Evolutionary conservation across 1,140 invertebrate species (phyloP), one percentile per base, ranked within the genome.

Genomic region (Drosophila auraria): DNA sequence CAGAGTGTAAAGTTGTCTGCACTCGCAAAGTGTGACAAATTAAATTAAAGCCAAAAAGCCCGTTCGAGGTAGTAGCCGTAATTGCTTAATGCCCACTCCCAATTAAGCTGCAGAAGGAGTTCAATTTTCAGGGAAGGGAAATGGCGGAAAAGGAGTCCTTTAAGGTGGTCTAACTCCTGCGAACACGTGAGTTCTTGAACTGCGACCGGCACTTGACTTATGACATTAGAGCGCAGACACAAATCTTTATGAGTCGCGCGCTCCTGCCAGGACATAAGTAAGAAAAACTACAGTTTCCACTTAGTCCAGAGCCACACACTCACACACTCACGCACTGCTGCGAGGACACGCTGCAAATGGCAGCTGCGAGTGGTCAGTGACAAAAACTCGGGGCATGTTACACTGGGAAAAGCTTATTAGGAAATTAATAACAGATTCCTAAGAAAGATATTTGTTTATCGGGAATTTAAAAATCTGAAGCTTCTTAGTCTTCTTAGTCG

Each of bases 11-110:
- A 91, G 89, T 91, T 84, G 69, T 79, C 72, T 81, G 79, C 77
- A 80, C 80, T 87, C 82, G 80, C 66, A 92, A 92, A 92, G 90
- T 92, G 90, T 92, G 91, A 92, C 90, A 92, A 92, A 92, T 92
- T 92, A 89, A 92, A 92, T 92, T 92, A 92, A 87, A 90, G 90
- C 78, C 83, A 89, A 91, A 56, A 89, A 86, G 89, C 78, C 80
- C 78, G 68, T 51, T 51, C 64, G 51, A 59, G 65, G 61, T 77
- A 70, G 74, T 77, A 70, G 71, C 83, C 51, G 87, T 91, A 91
- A 91, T 91, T 91, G 89, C 70, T 91, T 91, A 91, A 91, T 91
- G 77, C 89, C 76, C 82, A 74, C 73, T 66, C 70, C 66, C 83
- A 86, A 86, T 90, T 90, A 77, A 56, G 50, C 44, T 50, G 25